These are phyloP conservation scores for Colistium nudipinnis DNA, from an alignment of 2,113 vertebrate genomes.

Conservation along the genomic window DNA sequence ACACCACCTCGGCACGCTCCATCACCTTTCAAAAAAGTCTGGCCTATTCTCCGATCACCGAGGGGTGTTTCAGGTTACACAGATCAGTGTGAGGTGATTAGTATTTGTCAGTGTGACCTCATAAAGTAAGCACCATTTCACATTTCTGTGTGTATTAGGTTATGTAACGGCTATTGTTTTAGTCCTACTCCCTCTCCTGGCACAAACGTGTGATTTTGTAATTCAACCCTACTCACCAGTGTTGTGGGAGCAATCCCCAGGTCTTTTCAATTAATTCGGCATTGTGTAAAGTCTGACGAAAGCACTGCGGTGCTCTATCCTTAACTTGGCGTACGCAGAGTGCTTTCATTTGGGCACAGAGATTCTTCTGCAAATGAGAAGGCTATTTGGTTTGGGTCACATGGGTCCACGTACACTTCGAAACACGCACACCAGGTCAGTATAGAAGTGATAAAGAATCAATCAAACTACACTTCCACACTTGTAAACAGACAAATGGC, in stretches of 20 bases:
- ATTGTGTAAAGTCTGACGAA: conserved; percentile 33
- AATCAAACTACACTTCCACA: conserved; percentile 4
- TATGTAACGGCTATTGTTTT: conserved; percentile 63
- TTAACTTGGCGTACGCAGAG: conserved; percentile 5
- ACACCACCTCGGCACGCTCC: background rate
- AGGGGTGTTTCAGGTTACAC: conserved; percentile 50
- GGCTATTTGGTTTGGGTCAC: conserved; percentile 12
- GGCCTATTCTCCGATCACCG: conserved; percentile 13
- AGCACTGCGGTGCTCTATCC: conserved; percentile 8
- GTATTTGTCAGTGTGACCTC: conserved; percentile 65
- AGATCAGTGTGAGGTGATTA: conserved; percentile 47
- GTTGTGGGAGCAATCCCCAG: conserved; percentile 23
- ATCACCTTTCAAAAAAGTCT: conserved; percentile 20
- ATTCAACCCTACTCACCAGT: conserved; percentile 27
- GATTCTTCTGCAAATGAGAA: conserved; percentile 25
- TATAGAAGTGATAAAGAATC: background rate
- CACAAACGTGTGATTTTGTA: conserved; percentile 22
- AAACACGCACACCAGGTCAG: background rate
- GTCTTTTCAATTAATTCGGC: conserved; percentile 25
- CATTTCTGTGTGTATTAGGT: conserved; percentile 52
- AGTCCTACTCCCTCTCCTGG: conserved; percentile 13
- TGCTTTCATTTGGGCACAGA: background rate
- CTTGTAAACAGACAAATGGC: background rate
- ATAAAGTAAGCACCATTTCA: conserved; percentile 66
- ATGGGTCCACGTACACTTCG: conserved; percentile 11